Base-by-base conservation (phyloP, 2,113 vertebrate genomes). In the Dunckerocampus dactyliophorus region DNA sequence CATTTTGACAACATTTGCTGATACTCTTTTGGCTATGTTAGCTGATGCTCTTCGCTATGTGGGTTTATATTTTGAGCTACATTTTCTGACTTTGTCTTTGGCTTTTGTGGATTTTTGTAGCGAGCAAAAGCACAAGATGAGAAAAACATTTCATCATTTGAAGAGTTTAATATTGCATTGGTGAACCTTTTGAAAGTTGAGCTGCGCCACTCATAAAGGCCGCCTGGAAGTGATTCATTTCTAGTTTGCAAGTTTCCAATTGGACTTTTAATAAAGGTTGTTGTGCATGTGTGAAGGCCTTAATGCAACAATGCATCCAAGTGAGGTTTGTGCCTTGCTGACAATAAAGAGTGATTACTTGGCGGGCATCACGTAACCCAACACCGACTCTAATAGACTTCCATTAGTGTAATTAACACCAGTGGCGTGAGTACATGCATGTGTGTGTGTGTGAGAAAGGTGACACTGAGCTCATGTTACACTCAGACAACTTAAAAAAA, bases 381-480 rank as follows among this genome's bases (percentile, higher is more conserved):
- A 70, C 63, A 69, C 69, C 58, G 52, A 4, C 28, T 55, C 49
- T n/a, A 49, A 42, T 11, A 45, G 56, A 73, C 17, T 70, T 60
- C 58, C 77, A 77, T 79, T 71, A 83, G 75, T 69, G 67, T 84
- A 76, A 88, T 82, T 81, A 83, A 82, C 66, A 73, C 79, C 74
- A 49, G 63, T 51, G 72, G 68, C 63, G 52, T 12, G 34, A 52
- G 59, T 31, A 50, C 54, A 54, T 20, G 65, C 37, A 61, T 59
- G 58, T 52, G 56, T 46, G 37, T 34, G 58, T 68, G 45, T 68
- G 63, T 59, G 49, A 62, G 87, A 79, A 85, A 88, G 72, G 64
- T 72, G 81, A 85, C 69, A 82, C 80, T 63, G 47, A 48, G 50
- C 34, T 48, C 53, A 61, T 20, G 70, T 71, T 53, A 73, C 65